phyloP scores from a whole-genome alignment of 37 sponge, comb jelly and placozoan genomes.

The Tethya wilhelma region DNA sequence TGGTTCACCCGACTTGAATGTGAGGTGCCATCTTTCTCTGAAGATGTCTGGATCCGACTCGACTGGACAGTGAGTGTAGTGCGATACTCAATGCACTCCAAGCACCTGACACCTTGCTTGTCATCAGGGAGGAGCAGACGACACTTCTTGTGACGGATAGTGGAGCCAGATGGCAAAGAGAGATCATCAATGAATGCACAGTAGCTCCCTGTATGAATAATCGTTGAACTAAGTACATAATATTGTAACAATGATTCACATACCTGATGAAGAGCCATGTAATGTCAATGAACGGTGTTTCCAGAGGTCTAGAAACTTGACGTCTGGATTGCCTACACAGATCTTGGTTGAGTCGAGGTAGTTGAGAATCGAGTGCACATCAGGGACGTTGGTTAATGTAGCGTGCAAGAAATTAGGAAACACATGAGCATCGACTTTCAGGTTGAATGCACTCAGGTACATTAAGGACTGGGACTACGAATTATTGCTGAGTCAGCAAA shows the following conservation, averaged over 20 bases:
- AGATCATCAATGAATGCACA: neutral
- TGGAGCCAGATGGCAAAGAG: neutral
- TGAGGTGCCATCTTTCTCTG: neutral
- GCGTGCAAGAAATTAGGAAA: too few relatives aligned
- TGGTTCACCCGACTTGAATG: neutral
- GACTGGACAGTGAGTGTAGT: neutral
- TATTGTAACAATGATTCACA: too few relatives aligned
- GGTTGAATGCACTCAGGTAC: neutral
- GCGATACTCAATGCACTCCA: neutral
- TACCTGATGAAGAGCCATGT: neutral
- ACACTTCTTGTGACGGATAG: neutral
- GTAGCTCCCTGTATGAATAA: neutral
- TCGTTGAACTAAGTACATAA: too few relatives aligned
- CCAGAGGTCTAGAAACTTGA: neutral
- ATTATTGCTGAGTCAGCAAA: too few relatives aligned
- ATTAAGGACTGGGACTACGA: too few relatives aligned
- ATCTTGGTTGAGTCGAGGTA: neutral
- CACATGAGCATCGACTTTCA: too few relatives aligned
- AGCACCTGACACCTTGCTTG: neutral
- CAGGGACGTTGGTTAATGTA: neutral
- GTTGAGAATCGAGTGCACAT: neutral
- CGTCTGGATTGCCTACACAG: neutral
- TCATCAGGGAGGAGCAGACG: neutral
- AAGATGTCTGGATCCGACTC: neutral
- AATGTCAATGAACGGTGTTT: neutral